Conservation (phyloP, 1,140 invertebrate genomes). For the Triops longicaudatus region DNA sequence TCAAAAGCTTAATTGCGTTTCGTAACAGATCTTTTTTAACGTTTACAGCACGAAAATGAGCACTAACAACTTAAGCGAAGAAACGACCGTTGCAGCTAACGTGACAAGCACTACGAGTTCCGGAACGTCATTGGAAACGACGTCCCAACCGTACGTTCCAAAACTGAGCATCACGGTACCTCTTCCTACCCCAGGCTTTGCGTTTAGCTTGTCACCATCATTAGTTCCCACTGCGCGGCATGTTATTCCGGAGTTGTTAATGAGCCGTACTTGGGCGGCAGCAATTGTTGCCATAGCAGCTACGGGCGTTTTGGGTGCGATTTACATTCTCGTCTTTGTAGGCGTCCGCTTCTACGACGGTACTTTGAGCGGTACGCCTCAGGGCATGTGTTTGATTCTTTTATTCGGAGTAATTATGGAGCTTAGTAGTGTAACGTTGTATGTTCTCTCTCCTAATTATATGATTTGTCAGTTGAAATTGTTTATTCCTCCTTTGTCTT, state of each 20-base stretch:
- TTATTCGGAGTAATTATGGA: constrained; percentile 23
- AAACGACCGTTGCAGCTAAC: background rate
- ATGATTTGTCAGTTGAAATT: constrained; percentile 19
- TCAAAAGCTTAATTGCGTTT: too few relatives aligned
- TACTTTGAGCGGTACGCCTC: constrained; percentile 1
- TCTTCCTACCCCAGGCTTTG: background rate
- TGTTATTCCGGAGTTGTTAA: background rate
- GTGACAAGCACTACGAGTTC: background rate
- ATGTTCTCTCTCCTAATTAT: constrained; percentile 18
- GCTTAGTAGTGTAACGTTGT: constrained; percentile 21
- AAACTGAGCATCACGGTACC: background rate
- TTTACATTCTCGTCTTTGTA: constrained; percentile 27
- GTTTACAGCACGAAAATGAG: background rate
- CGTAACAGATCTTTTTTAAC: background rate
- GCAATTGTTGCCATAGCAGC: constrained; percentile 27
- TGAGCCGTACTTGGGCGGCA: constrained; percentile 28
- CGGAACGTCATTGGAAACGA: background rate
- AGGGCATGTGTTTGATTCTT: constrained; percentile 18
- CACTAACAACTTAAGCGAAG: background rate
- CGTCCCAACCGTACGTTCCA: background rate
- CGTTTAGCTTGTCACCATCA: background rate
- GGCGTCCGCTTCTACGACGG: constrained; percentile 19
- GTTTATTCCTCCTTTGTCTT: constrained; percentile 23
- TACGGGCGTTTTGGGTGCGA: constrained; percentile 25
- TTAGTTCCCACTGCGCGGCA: background rate